Evolutionary conservation across 23 tunicate species (phyloP).

Genomic region (Trididemnum nubilum): DNA sequence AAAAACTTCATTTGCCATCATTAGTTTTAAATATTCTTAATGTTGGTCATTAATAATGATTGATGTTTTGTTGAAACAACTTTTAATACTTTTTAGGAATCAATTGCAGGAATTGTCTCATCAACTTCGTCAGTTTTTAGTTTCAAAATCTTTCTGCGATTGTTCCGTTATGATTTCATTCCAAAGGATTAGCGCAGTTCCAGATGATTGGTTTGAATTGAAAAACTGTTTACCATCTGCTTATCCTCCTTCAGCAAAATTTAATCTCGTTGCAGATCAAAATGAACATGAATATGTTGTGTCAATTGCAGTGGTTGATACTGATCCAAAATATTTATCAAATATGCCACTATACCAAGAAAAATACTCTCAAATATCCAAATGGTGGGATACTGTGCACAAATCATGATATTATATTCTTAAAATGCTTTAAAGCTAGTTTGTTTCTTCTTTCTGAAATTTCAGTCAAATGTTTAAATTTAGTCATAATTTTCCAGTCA

Average conservation of each 20-base stretch:
- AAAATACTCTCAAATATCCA: constrained; percentile 7
- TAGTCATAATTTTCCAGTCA: not conserved
- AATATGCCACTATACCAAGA: constrained; percentile 51
- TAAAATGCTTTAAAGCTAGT: too few species aligned
- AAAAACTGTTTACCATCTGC: not conserved
- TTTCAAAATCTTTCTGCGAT: constrained; percentile 74
- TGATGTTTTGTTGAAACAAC: too few species aligned
- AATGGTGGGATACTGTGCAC: constrained; percentile 45
- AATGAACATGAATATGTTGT: constrained; percentile 30
- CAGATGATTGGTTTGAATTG: not conserved
- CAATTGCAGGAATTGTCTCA: constrained; percentile 8
- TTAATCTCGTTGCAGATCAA: constrained; percentile 21
- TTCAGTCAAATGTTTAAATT: too few species aligned
- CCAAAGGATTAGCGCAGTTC: not conserved
- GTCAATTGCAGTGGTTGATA: constrained; percentile 74
- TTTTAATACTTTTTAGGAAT: constrained; percentile 36
- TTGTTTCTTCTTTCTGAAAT: not conserved
- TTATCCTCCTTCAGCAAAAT: constrained; percentile 5
- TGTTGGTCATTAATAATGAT: too few species aligned
- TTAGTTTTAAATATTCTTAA: too few species aligned
- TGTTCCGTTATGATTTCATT: constrained; percentile 78
- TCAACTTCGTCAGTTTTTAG: constrained; percentile 52
- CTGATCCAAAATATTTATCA: constrained; percentile 67
- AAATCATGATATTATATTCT: not conserved
- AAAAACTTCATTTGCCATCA: too few species aligned